Base-by-base conservation (phyloP, 2,888 invertebrate species). In the Mesorhabditis belari region DNA sequence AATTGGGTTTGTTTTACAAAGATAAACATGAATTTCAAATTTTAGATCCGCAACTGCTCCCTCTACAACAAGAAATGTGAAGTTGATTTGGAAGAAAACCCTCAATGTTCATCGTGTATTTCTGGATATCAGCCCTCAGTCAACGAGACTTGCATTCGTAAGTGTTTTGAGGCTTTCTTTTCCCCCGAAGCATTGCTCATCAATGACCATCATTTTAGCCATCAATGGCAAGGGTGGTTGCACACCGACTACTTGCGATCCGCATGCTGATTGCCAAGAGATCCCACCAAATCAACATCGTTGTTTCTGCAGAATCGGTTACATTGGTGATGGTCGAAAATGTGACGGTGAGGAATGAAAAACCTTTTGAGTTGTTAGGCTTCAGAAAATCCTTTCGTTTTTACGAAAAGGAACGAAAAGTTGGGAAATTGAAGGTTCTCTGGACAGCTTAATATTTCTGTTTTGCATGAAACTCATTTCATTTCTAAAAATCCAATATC, bases 281-380 rank as follows among this genome's bases (percentile, higher is more conserved):
- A 69, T 78, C 19, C 67, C 62, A n/a, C 77, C 76, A 4, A 70
- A 69, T 24, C 66, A 69, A 1, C 80, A 80, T 62, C 71, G 76
- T 58, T 94, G 93, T 80, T 88, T 90, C 77, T 94, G 93, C 80
- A 83, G 89, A 21, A 83, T 87, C 49, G 91, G 91, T 3, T 93
- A 87, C 81, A 87, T 88, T 12, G 93, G 93, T 44, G 92, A 93
- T 84, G 80, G 80, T 55, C 67, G 68, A 61, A 75, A 69, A 27
- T 80, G 80, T 60, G 77, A 80, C 59, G 78, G 79, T 80, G 57
- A 52, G 68, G 19, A 17, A 17, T 35, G 12, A 35, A 35, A 35
- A 35, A 17, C 44, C 44, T n/a, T n/a, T n/a, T n/a, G n/a, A n/a
- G n/a, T n/a, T n/a, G n/a, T n/a, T n/a, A n/a, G n/a, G n/a, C n/a